Conservation (phyloP, 1,140 invertebrate genomes). For the Drosophila willistoni region DNA sequence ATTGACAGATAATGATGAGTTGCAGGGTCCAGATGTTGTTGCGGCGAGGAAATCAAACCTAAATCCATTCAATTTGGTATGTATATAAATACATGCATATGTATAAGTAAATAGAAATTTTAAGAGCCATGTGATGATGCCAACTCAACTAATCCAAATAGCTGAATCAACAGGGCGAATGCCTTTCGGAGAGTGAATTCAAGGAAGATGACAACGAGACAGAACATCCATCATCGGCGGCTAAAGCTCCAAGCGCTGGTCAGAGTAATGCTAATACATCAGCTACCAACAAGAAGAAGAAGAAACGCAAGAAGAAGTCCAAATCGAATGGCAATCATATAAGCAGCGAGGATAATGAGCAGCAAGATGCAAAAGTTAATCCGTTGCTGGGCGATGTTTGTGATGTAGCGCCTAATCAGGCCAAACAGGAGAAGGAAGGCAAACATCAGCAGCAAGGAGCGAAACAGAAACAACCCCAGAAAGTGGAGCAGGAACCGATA, state of each 20-base stretch:
- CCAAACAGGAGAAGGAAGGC: constrained; percentile 38
- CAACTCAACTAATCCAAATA: constrained; percentile 37
- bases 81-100: not conserved
- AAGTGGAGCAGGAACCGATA: not conserved
- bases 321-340: constrained; percentile 84
- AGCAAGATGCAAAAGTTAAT: constrained; percentile 73
- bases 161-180: constrained; percentile 85
- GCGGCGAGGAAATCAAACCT: constrained; percentile 58
- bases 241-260: not conserved
- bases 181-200: constrained; percentile 87
- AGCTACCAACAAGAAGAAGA: constrained; percentile 86
- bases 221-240: constrained; percentile 83
- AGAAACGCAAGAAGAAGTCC: constrained; percentile 87
- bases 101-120: constrained; percentile 4
- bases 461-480: not conserved
- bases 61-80: constrained; percentile 68
- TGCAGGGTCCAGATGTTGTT: constrained; percentile 84
- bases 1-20: constrained; percentile 67
- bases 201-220: constrained; percentile 89
- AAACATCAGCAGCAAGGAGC: not conserved
- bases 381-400: constrained; percentile 66
- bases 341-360: constrained; percentile 86
- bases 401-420: constrained; percentile 61
- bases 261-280: not conserved
- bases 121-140: constrained; percentile 20